These are phyloP conservation scores for Athalia circularis DNA, from an alignment of 2,888 invertebrate genomes.

Conservation along the genomic window DNA sequence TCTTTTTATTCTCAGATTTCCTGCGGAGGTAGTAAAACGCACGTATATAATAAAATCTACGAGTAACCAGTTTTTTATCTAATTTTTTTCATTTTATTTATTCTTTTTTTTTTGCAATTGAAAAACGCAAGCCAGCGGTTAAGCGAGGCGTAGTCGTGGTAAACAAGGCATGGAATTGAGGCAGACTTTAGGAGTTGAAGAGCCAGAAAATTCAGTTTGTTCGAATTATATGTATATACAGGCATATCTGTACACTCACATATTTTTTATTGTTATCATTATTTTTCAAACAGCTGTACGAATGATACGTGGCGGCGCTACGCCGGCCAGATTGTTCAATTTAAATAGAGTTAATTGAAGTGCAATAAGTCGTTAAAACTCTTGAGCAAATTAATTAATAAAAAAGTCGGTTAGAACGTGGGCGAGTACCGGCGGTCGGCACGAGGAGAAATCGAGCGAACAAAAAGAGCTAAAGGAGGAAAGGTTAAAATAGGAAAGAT, in stretches of 20 bases:
- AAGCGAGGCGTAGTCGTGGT: conserved; percentile 5
- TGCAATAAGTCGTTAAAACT: conserved; percentile 70
- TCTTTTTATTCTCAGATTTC: no score
- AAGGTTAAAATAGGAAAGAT: background rate
- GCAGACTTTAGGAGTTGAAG: conserved; percentile 18
- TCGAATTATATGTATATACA: background rate
- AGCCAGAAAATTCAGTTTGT: conserved; percentile 9
- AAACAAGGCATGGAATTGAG: conserved; percentile 4
- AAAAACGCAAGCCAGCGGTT: background rate
- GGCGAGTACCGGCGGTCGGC: conserved; percentile 52
- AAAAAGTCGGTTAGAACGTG: conserved; percentile 63
- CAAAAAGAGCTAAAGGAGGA: background rate
- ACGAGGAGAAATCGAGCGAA: conserved; percentile 6
- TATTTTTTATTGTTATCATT: background rate
- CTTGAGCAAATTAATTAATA: conserved; percentile 69
- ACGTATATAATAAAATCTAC: no score
- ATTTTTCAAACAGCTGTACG: conserved; percentile 43
- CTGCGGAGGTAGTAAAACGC: no score
- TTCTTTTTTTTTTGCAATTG: background rate
- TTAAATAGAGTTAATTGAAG: conserved; percentile 69
- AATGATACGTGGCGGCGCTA: conserved; percentile 30
- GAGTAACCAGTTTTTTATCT: no score
- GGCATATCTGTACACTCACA: background rate
- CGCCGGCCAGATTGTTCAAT: conserved; percentile 61
- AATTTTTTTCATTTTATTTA: no score